Evolutionary conservation across 2,797 vertebrate genomes (phyloP), one percentile per base, ranked within the genome.

Genomic region (Rhinella marina): DNA sequence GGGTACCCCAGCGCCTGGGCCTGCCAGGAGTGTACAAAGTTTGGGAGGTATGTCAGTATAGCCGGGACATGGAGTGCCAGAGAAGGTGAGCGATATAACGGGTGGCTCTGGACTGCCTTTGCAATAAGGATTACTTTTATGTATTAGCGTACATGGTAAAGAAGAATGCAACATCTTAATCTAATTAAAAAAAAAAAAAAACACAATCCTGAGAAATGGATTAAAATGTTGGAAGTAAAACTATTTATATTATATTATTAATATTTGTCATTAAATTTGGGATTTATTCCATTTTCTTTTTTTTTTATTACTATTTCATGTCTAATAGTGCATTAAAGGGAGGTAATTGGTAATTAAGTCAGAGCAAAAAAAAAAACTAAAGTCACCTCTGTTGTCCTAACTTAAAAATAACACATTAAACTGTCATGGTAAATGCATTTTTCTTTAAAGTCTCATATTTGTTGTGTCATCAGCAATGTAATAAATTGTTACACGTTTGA

Each of bases 401-500:
- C 41, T 66, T 52, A 52, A 73, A 57, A 72, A 57, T 59, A 73
- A 75, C 52, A 57, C 82, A 84, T 72, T 41, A 84, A 72, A 56
- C 64, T 72, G 68, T 75, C 82, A 84, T 48, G 13, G 54, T 13
- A 84, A 84, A 56, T 70, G 82, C 48, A 57, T 56, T 83, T 54
- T 68, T 72, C 62, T 54, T 54, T 81, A 29, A 73, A 73, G 56
- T 84, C 52, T 27, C 48, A 23, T 54, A 29, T 84, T 72, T 75
- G 50, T 75, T 72, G 52, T 84, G 52, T 84, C 82, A 84, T 75
- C 68, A 73, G 21, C 52, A 73, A 59, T 75, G 61, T 84, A 73
- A 57, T 73, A 59, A 84, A 84, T 84, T 73, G 82, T 25, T 57
- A 41, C 68, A 84, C 50, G 56, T 83, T 83, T 83, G 57, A 59